A percentile compares a stretch with the other conserved stretches of the same genome.
phyloP scores from a whole-genome alignment of 2,797 vertebrate species.

The Pipistrellus pipistrellus region DNA sequence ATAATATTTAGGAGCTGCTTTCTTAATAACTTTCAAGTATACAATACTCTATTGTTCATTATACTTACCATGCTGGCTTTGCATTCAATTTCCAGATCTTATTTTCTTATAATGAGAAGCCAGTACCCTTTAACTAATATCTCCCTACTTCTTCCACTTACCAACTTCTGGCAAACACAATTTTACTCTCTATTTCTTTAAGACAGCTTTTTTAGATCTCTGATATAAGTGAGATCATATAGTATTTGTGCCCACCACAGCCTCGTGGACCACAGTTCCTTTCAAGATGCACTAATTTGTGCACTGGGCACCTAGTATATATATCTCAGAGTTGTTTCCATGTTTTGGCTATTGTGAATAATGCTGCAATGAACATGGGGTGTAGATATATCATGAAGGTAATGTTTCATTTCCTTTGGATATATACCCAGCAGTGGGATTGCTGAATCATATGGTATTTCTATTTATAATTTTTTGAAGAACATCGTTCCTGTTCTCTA shows the following conservation, averaged over 20 bases:
- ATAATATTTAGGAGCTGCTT: not conserved
- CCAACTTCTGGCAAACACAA: not conserved
- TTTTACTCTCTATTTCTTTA: not conserved
- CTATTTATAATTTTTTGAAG: not conserved
- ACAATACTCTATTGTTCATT: not conserved
- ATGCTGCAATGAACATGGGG: not conserved
- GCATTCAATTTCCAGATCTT: not conserved
- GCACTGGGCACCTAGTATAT: no score
- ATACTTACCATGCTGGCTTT: not conserved
- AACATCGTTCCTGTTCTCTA: not conserved
- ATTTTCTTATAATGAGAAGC: not conserved
- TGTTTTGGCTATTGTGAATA: not conserved
- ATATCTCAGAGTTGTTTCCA: not conserved
- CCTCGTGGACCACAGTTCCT: no score
- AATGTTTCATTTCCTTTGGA: not conserved
- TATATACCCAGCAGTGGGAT: not conserved
- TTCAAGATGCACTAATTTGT: no score
- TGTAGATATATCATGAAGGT: not conserved
- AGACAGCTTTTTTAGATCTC: not conserved
- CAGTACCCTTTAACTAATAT: not conserved
- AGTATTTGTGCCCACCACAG: not conserved
- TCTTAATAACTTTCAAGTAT: not conserved
- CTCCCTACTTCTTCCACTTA: not conserved
- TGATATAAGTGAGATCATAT: not conserved
- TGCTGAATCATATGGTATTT: not conserved